A percentile compares a stretch with the other conserved stretches of the same genome.
Conservation (phyloP, 2,888 invertebrate genomes). For the Pediacus dermestoides region DNA sequence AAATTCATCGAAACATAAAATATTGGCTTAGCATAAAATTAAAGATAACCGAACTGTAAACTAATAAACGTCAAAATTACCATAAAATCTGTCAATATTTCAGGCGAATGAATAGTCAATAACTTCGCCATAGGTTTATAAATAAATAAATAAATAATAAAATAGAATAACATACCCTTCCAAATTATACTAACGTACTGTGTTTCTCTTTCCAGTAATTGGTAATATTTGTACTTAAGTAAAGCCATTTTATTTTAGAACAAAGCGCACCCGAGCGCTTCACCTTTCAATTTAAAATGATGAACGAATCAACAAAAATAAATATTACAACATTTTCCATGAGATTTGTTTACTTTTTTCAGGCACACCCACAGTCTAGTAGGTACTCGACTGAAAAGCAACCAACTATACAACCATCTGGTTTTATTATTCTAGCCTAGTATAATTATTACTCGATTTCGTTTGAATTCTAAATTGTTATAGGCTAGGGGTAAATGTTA, state of each 20-base stretch:
- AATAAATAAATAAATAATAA: constrained; percentile 6
- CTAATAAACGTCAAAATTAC: constrained; percentile 9
- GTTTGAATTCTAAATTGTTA: too few species aligned
- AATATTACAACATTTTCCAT: constrained; percentile 35
- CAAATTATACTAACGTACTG: constrained; percentile 30
- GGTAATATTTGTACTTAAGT: constrained; percentile 32
- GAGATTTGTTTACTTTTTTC: constrained; percentile 23
- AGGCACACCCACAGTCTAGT: constrained; percentile 11
- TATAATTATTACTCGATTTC: too few species aligned
- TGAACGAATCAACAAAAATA: constrained; percentile 35
- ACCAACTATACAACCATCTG: constrained; percentile 15
- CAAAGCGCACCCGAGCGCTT: too few species aligned
- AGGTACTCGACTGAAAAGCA: constrained; percentile 13
- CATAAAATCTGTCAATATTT: not conserved
- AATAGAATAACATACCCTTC: constrained; percentile 33
- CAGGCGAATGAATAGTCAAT: constrained; percentile 3
- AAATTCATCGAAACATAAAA: too few species aligned
- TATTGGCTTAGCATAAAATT: too few species aligned
- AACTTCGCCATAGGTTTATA: not conserved
- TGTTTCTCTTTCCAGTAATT: constrained; percentile 31
- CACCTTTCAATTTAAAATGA: constrained; percentile 20
- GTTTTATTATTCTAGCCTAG: constrained; percentile 12
- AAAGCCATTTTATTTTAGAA: too few species aligned
- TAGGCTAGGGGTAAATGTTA: too few species aligned
- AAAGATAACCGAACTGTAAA: too few species aligned